phyloP scores from a whole-genome alignment of 2,888 invertebrate species.

The Camptogramma bilineatum region DNA sequence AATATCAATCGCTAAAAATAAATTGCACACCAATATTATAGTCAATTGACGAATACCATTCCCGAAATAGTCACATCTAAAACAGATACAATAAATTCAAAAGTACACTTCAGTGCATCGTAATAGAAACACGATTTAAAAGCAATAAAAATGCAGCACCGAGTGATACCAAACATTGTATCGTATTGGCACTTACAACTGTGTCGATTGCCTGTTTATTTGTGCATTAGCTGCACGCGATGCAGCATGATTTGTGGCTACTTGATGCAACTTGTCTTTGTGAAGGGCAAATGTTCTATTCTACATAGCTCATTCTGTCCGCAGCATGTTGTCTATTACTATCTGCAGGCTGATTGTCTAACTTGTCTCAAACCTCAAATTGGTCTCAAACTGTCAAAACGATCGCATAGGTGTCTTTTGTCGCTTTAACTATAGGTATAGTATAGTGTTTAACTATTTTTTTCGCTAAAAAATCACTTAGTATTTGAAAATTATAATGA shows the following conservation, averaged over 20 bases:
- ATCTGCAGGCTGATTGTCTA: no score
- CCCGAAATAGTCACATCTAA: constrained; percentile 1
- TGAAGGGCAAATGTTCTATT: constrained; percentile 22
- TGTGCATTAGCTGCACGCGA: constrained; percentile 63
- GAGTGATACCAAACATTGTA: constrained; percentile 53
- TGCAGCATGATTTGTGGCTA: constrained; percentile 44
- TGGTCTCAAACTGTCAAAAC: no score
- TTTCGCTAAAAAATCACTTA: no score
- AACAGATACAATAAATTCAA: constrained; percentile 8
- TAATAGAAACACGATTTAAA: constrained; percentile 41
- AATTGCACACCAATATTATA: neutral
- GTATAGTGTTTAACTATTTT: no score
- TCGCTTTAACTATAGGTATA: no score
- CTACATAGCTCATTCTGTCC: neutral
- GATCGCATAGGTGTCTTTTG: no score
- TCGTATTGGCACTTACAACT: constrained; percentile 56
- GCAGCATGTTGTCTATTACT: neutral
- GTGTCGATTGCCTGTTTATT: constrained; percentile 55
- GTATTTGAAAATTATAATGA: no score
- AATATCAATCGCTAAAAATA: neutral
- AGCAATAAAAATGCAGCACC: constrained; percentile 45
- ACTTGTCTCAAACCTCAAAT: no score
- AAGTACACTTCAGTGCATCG: constrained; percentile 22
- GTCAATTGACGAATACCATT: neutral
- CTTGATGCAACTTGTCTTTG: constrained; percentile 27